A percentile compares a stretch with the other conserved stretches of the same genome.
These are phyloP conservation scores for Grammomys dolichurus DNA, from an alignment of 2,113 vertebrate genomes.

Conservation along the genomic window DNA sequence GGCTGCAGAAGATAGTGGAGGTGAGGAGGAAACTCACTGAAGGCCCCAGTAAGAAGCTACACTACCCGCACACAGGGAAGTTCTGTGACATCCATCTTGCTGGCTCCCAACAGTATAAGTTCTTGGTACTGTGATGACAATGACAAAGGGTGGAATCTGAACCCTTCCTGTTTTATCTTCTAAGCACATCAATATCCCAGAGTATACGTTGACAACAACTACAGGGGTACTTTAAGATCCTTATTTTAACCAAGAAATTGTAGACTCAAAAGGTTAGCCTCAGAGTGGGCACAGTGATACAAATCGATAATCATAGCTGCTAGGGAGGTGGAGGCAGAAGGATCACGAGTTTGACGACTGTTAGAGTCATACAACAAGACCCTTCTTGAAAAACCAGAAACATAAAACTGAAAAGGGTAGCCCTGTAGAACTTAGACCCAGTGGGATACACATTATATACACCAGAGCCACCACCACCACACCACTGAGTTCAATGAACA, in stretches of 20 bases:
- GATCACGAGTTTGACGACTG: background rate
- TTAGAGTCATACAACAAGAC: background rate
- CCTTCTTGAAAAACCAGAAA: background rate
- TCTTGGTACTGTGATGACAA: background rate
- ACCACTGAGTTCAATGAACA: background rate
- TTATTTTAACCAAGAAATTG: slow-evolving; percentile 52
- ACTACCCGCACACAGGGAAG: background rate
- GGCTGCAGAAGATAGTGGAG: background rate
- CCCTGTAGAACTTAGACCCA: background rate
- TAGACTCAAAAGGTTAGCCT: background rate
- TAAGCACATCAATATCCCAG: background rate
- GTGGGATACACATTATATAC: background rate
- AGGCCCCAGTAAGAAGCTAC: background rate
- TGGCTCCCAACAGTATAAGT: background rate
- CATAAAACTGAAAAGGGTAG: background rate
- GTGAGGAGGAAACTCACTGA: background rate
- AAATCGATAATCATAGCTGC: background rate
- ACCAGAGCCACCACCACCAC: background rate
- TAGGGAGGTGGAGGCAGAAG: too few species aligned
- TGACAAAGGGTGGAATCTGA: background rate
- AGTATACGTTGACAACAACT: background rate
- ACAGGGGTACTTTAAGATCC: background rate
- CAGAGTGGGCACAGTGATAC: background rate
- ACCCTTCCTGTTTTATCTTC: background rate
- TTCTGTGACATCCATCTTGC: slow-evolving; percentile 15